Base-by-base conservation (phyloP, 2,113 vertebrate species). In the Apteryx mantelli region DNA sequence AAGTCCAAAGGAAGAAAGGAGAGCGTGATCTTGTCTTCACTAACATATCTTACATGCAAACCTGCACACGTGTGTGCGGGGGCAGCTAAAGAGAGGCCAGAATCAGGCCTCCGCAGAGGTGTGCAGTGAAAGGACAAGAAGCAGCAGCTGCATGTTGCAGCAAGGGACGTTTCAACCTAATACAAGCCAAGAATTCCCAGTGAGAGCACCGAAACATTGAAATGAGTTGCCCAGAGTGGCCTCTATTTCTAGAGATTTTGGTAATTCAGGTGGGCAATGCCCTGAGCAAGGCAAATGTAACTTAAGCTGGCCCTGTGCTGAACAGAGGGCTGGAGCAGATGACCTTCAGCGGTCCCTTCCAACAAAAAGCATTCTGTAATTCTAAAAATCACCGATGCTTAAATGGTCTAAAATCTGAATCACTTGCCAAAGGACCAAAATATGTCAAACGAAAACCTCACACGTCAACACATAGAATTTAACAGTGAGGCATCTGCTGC, bases 21-120 rank as follows among this genome's bases (percentile, higher is more conserved):
- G 50, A n/a, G 12, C 0, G 6, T 60, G 56, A 60, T 34, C 56
- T 32, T 34, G 10, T 11, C 56, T 34, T 32, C 56, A 19, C 56
- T 34, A 34, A 19, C 44, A 61, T 38, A 40, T 14, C 58, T 52
- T 50, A 26, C 30, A 14, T 0, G 38, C 36, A 40, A n/a, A 46
- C 58, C 22, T 5, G 44, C 68, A 77, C 73, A 42, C 0, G 0
- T 5, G 16, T 0, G 0, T 17, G 18, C 46, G 55, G 55, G 74
- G 60, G 60, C 17, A 66, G 16, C 9, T 65, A 17, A 56, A 36
- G 16, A 34, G 16, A 66, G 60, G 34, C n/a, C 48, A 75, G 52
- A 64, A 50, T 1, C 7, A 1, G 58, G 60, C 25, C 58, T 71
- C 79, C 75, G 8, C 5, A 0, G 32, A 56, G 63, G n/a, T 11